Evolutionary conservation across 2,797 vertebrate genomes (phyloP).

Genomic region (Mus minutoides): DNA sequence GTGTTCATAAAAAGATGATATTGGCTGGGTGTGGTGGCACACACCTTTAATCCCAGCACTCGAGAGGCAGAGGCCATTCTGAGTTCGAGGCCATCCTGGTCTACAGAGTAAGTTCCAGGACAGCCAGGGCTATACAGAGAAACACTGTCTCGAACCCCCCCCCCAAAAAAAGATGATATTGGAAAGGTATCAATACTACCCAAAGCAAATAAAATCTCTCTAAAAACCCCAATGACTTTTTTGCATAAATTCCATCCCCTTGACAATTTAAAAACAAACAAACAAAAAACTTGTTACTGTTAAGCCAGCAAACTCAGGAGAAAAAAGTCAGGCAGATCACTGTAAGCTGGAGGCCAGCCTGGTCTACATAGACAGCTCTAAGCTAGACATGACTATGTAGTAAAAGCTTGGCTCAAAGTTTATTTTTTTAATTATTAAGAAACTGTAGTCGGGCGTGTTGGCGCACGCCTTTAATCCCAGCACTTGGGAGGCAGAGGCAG

Average conservation of each 20-base stretch:
- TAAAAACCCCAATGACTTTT: constrained; percentile 22
- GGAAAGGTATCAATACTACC: not conserved
- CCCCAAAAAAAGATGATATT: constrained; percentile 2
- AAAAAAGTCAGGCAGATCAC: not conserved
- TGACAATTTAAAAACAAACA: constrained; percentile 5
- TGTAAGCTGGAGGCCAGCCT: not conserved
- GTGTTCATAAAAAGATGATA: not conserved
- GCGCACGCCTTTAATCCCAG: too few species aligned
- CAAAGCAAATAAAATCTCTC: not conserved
- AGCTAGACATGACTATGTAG: not conserved
- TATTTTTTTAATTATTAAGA: constrained; percentile 15
- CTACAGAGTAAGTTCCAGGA: too few species aligned
- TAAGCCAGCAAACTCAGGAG: not conserved
- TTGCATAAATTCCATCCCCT: not conserved
- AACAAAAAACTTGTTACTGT: not conserved
- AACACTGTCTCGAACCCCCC: too few species aligned
- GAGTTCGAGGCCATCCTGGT: too few species aligned
- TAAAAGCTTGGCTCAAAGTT: not conserved
- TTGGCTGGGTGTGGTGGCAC: too few species aligned
- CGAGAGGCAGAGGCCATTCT: too few species aligned
- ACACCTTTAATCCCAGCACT: too few species aligned
- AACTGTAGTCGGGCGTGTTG: not conserved
- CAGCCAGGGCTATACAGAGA: too few species aligned
- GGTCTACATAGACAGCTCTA: not conserved
- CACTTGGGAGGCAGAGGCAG: too few species aligned